Evolutionary conservation across 1,140 invertebrate species (phyloP), one percentile per base, ranked within the genome.

Genomic region (Nasonia longicornis): DNA sequence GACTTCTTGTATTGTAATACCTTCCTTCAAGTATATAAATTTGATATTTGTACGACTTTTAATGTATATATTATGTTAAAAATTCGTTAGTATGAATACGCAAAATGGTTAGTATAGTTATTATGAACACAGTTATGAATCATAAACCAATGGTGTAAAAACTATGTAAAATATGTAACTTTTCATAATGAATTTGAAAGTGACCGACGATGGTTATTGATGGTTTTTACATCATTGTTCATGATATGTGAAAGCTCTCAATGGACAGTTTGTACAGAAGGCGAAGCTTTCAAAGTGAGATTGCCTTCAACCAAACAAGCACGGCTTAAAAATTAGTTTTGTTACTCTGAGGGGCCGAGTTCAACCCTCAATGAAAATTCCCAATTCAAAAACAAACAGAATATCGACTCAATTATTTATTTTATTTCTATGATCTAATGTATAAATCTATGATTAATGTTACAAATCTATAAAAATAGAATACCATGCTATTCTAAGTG

Each of bases 331-430:
- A 7, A 58, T 78, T 52, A 12, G 14, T 71, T 35, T 71, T 38
- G 14, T 42, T n/a, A 42, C 7, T 71, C 69, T 38, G 20, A 71
- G 3, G 20, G 69, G 35, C 6, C 7, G 1, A 7, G 14, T 35
- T 14, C 20, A n/a, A 79, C n/a, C 31, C 10, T 78, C 16, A 35
- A 12, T 38, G 48, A 73, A 79, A 79, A 79, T 79, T 73, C 58
- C 70, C 58, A 66, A 79, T 79, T 79, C 58, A 48, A 79, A 73
- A 58, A 58, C 52, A 58, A 58, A n/a, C 14, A 79, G 7, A 29
- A 67, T 1, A 38, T 14, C 3, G 3, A 73, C 11, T 42, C 7
- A 42, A 77, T 26, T 0, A 58, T 29, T 66, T 45, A 3, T 64
- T n/a, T 1, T 3, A 3, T 26, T 38, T 48, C 67, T 70, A 29